These are phyloP conservation scores for Drosophila trapezifrons DNA, from an alignment of 1,140 invertebrate species.

Conservation along the genomic window DNA sequence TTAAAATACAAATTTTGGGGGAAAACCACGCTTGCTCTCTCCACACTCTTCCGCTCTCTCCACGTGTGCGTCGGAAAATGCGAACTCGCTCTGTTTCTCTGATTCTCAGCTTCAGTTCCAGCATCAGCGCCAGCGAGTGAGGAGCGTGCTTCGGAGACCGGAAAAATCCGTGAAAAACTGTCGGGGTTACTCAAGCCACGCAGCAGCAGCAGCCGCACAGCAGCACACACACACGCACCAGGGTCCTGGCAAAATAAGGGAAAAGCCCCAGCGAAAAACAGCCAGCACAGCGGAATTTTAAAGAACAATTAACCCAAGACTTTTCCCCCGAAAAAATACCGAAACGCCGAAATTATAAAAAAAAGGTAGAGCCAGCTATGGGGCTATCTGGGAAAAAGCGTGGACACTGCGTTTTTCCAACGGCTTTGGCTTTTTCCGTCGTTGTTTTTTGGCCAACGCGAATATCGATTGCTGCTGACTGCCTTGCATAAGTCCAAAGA, in stretches of 20 bases:
- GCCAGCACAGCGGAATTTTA: conserved; percentile 27
- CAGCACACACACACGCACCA: conserved; percentile 26
- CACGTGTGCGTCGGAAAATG: conserved; percentile 49
- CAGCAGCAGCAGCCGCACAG: conserved; percentile 9
- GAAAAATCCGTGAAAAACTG: conserved; percentile 40
- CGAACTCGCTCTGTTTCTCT: conserved; percentile 13
- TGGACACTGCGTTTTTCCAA: conserved; percentile 43
- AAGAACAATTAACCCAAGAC: conserved; percentile 23
- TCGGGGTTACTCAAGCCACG: conserved; percentile 35
- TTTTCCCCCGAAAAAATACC: conserved; percentile 1
- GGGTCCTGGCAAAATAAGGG: conserved; percentile 7
- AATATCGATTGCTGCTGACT: conserved; percentile 79
- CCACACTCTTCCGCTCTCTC: neutral
- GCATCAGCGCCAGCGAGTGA: conserved; percentile 71
- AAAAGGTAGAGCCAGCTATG: conserved; percentile 2
- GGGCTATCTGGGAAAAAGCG: conserved; percentile 12
- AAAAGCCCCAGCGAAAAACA: conserved; percentile 23
- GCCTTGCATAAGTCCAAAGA: conserved; percentile 80
- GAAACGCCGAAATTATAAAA: conserved; percentile 9
- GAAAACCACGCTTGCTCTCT: neutral
- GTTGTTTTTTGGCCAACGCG: conserved; percentile 67
- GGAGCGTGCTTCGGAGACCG: conserved; percentile 35
- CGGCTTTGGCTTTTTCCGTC: conserved; percentile 37
- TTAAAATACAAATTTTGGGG: conserved; percentile 13
- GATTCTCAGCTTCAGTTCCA: conserved; percentile 66